Evolutionary conservation across 2,888 invertebrate genomes (phyloP), one percentile per base, ranked within the genome.

Genomic region (Cephus rjabovi): DNA sequence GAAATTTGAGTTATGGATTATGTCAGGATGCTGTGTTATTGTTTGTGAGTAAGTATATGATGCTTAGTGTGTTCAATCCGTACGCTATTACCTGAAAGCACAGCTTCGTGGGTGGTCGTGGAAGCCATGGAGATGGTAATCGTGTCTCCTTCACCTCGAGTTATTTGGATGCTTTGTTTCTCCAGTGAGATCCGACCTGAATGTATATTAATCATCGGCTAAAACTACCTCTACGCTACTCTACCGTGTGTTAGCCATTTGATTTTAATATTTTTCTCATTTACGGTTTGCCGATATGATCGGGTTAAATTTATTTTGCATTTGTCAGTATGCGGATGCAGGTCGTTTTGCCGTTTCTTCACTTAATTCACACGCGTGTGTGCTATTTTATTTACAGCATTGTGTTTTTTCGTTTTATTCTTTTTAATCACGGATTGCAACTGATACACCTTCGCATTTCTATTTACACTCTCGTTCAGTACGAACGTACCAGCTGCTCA

Each of bases 61-160:
- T 77, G 75, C 73, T 80, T 79, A 77, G 76, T 56, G 56, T 56
- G 9, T 56, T 56, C 23, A 56, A 56, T 56, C 23, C 76, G 77
- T 77, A 93, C 93, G 78, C 79, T 82, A 83, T 93, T 93, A 95
- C 95, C 95, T 94, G 94, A 93, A 81, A 94, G 92, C 83, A 94
- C 93, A 82, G 94, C 94, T 90, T 94, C 94, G 87, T 95, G 94
- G 82, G 94, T 94, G 84, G 93, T 93, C 84, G 93, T 93, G 84
- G 94, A 94, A 92, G 94, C 94, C 88, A 94, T 93, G 69, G 92
- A 92, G 83, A 92, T 92, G 30, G 92, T 92, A 79, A 92, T 90
- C 37, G 90, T 91, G 83, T 92, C 92, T 79, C 90, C 92, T 74
- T 90, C 89, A 77, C 87, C 87, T 79, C 90, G 91, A 81, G 89